Evolutionary conservation across 2,888 invertebrate genomes (phyloP).

Genomic region (Oscheius sp.): DNA sequence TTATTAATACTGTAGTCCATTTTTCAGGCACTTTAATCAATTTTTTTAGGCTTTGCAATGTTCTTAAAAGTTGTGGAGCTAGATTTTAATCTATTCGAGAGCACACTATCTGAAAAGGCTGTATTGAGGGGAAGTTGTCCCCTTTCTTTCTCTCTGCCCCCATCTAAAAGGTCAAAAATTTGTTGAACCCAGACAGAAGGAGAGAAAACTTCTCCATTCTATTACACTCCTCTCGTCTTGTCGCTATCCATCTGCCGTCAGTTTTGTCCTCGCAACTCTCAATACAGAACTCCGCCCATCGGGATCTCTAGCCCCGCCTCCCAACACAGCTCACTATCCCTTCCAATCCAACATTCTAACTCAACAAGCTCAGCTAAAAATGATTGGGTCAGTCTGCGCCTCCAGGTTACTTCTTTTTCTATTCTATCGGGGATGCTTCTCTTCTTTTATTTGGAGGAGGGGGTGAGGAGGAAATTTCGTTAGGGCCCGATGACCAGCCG

Average conservation of each 20-base stretch:
- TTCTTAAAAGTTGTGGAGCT: too few species aligned
- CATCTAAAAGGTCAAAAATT: too few species aligned
- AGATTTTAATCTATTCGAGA: too few species aligned
- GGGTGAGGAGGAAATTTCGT: not conserved
- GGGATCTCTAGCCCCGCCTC: not conserved
- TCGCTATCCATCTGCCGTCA: not conserved
- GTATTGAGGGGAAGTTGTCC: too few species aligned
- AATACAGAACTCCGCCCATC: too few species aligned
- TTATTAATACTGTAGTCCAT: too few species aligned
- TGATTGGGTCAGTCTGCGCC: constrained; percentile 15
- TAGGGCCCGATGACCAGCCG: too few species aligned
- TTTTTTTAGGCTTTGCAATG: too few species aligned
- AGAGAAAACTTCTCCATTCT: not conserved
- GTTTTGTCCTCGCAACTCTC: too few species aligned
- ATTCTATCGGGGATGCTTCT: not conserved
- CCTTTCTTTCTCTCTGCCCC: not conserved
- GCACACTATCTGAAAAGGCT: too few species aligned
- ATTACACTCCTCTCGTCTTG: not conserved
- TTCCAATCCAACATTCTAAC: not conserved
- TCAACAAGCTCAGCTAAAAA: not conserved
- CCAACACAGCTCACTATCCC: not conserved
- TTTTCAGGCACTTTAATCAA: too few species aligned
- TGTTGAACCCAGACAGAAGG: not conserved
- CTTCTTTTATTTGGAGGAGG: too few species aligned
- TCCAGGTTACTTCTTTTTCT: constrained; percentile 8